Conservation (phyloP, 2,797 vertebrate genomes). For the Eurystomus glaucurus region DNA sequence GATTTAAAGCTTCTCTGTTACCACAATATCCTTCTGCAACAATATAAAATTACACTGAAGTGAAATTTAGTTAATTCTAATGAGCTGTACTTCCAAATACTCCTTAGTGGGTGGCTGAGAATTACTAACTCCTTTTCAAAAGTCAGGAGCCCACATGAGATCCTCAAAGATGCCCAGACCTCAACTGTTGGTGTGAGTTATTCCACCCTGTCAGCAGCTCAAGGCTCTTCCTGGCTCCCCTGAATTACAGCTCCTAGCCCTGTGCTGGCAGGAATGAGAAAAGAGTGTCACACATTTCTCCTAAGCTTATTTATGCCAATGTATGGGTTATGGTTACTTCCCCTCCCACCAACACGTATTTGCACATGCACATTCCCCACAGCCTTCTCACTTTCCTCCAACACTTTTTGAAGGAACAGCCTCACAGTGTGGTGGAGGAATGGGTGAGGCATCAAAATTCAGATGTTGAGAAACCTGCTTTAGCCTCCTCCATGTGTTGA, state of each 20-base stretch:
- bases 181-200: background rate
- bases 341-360: background rate
- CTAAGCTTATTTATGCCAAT: background rate
- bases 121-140: background rate
- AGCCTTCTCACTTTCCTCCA: slow-evolving; percentile 2
- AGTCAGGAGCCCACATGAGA: background rate
- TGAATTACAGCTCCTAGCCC: background rate
- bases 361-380: background rate
- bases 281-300: background rate
- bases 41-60: background rate
- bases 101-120: background rate
- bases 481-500: background rate
- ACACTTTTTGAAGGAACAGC: background rate
- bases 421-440: background rate
- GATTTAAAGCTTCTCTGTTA: background rate
- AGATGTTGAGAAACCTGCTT: background rate
- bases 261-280: background rate
- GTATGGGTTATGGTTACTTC: background rate
- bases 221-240: background rate
- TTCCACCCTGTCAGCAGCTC: background rate
- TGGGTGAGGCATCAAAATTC: background rate
- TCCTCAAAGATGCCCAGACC: background rate
- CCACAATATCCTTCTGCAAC: background rate
- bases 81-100: background rate
- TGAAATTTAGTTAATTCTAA: background rate